Conservation (phyloP, 1,140 invertebrate genomes). For the Diorhabda elongata region DNA sequence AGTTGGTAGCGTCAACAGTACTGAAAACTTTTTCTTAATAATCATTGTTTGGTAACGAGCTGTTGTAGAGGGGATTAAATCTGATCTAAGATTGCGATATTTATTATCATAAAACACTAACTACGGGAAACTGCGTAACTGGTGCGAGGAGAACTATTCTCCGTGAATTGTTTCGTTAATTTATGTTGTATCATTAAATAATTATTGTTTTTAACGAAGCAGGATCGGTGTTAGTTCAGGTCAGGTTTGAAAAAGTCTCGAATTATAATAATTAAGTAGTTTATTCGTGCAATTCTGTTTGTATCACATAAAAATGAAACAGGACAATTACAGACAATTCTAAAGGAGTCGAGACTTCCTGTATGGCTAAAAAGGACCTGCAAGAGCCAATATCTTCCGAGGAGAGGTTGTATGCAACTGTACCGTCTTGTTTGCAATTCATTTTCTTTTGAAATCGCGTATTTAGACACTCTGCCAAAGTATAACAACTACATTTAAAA, state of each 20-base stretch:
- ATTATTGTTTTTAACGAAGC: neutral
- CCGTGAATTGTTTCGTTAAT: constrained; percentile 13
- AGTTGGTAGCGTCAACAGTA: constrained; percentile 1
- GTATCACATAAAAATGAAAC: no score
- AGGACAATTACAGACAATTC: no score
- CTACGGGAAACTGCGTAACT: constrained; percentile 15
- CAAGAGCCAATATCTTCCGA: no score
- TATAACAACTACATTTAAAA: no score
- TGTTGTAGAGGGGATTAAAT: constrained; percentile 11
- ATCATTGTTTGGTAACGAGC: constrained; percentile 18
- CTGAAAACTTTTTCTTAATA: neutral
- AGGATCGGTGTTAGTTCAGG: neutral
- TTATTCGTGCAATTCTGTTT: no score
- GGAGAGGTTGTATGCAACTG: no score
- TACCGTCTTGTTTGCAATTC: no score
- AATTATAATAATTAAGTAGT: no score
- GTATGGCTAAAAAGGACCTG: no score
- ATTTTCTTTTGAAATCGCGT: no score
- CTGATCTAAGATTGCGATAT: constrained; percentile 8
- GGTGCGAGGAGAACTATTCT: constrained; percentile 13
- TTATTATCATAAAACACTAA: constrained; percentile 13
- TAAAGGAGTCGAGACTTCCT: no score
- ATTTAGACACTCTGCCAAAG: no score
- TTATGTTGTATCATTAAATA: constrained; percentile 16
- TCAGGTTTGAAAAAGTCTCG: neutral